Evolutionary conservation across 2,113 vertebrate genomes (phyloP).

Genomic region (Cryptotis parvus): DNA sequence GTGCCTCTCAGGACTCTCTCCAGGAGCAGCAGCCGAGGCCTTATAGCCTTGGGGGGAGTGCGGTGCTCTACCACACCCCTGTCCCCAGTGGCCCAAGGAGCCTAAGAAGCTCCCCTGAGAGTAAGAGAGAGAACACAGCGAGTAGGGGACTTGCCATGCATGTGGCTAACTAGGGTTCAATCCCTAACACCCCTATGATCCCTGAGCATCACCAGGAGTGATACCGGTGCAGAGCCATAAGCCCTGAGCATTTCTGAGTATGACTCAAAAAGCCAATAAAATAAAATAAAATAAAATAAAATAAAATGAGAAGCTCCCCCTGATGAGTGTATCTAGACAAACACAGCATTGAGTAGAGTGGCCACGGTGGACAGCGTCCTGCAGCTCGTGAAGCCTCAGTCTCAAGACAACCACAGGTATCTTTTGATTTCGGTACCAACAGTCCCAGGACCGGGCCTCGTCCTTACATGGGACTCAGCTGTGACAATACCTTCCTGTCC

Average conservation of each 20-base stretch:
- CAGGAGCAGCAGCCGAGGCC: background rate
- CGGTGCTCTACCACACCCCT: no score
- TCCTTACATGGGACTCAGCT: background rate
- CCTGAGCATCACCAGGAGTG: no score
- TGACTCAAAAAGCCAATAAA: no score
- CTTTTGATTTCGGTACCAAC: background rate
- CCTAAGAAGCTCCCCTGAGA: no score
- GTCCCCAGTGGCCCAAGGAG: background rate
- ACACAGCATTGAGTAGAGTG: rapidly evolving
- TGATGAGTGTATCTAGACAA: background rate
- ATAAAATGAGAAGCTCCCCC: background rate
- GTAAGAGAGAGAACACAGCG: no score
- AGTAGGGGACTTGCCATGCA: no score
- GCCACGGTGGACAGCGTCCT: rapidly evolving
- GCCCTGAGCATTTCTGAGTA: no score
- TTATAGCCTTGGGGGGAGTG: rapidly evolving
- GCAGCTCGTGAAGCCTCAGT: rapidly evolving
- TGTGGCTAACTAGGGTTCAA: no score
- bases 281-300: no score
- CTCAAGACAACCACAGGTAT: rapidly evolving
- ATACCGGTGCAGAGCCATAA: no score
- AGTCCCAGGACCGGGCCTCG: background rate
- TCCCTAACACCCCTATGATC: no score
- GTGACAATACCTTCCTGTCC: background rate
- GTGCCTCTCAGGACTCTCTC: background rate